A percentile compares a stretch with the other conserved stretches of the same genome.
Evolutionary conservation across 2,113 vertebrate species (phyloP).

Genomic region (Nothoprocta perdicaria): DNA sequence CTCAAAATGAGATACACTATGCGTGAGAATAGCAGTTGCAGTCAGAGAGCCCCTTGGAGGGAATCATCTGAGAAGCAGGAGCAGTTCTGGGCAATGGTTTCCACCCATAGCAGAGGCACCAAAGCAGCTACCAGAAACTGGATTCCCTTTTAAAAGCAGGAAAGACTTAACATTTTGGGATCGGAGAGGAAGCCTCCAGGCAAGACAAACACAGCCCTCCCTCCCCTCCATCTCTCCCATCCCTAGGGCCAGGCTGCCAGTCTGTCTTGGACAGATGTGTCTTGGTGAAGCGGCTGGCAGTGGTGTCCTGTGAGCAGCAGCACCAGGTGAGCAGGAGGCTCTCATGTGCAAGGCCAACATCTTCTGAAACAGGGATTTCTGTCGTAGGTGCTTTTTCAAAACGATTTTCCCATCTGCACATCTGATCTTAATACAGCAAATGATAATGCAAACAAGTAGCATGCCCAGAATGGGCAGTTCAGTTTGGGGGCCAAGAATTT

Average conservation of each 20-base stretch:
- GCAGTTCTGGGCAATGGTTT: slow-evolving; percentile 15
- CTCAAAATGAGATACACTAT: slow-evolving; percentile 74
- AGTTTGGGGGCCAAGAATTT: slow-evolving; percentile 68
- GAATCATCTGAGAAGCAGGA: slow-evolving; percentile 56
- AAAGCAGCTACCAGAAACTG: background rate
- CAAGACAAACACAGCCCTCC: background rate
- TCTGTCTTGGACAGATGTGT: background rate
- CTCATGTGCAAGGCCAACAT: background rate
- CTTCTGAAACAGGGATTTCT: slow-evolving; percentile 23
- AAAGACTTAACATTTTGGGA: background rate
- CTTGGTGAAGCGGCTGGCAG: background rate
- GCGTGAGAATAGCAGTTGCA: slow-evolving; percentile 69
- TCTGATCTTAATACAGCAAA: slow-evolving; percentile 76
- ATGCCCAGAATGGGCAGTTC: slow-evolving; percentile 69
- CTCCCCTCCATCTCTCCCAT: background rate
- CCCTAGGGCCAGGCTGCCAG: background rate
- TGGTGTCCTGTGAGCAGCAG: background rate
- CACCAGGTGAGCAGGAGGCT: background rate
- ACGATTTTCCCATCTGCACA: slow-evolving; percentile 64
- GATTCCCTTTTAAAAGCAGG: background rate
- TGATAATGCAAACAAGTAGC: slow-evolving; percentile 21
- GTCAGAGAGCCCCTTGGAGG: slow-evolving; percentile 63
- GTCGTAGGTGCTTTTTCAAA: slow-evolving; percentile 49
- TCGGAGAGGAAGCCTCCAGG: background rate
- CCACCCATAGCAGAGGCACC: background rate